Percentiles rank a stretch among this genome's conserved stretches.
phyloP scores from a whole-genome alignment of 2,797 vertebrate genomes.

The Melanotaenia trifasciata region DNA sequence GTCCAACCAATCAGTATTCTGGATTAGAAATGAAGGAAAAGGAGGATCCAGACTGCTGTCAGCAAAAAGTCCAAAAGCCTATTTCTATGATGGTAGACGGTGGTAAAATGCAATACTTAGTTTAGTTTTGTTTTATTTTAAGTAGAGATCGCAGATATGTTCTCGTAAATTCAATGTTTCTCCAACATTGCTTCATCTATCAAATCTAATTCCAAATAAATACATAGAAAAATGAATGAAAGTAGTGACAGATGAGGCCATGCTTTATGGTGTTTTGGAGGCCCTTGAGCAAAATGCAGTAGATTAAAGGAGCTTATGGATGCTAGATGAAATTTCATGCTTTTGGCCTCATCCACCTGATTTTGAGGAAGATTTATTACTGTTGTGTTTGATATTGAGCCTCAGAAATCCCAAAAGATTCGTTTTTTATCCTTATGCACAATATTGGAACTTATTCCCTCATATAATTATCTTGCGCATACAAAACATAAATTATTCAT shows the following conservation, averaged over 20 bases:
- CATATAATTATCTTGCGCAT: constrained; percentile 16
- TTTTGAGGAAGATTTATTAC: constrained; percentile 10
- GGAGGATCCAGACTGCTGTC: too few relatives aligned
- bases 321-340: constrained; percentile 3
- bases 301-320: not conserved
- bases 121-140: too few relatives aligned
- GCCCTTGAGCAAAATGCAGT: not conserved
- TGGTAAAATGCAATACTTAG: too few relatives aligned
- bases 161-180: too few relatives aligned
- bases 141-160: too few relatives aligned
- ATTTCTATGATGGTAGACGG: too few relatives aligned
- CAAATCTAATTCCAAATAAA: not conserved
- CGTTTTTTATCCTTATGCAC: not conserved
- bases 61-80: too few relatives aligned
- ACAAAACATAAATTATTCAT: constrained; percentile 23
- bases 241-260: not conserved
- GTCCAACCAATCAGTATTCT: too few relatives aligned
- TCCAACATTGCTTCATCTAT: not conserved
- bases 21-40: too few relatives aligned
- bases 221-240: not conserved
- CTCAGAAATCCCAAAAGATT: constrained; percentile 16
- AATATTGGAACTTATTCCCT: constrained; percentile 24
- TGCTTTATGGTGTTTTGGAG: not conserved
- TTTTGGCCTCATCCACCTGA: not conserved
- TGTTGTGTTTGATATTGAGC: constrained; percentile 9